Conservation (phyloP, 1,140 invertebrate genomes). For the Pseudomyrmex concolor region DNA sequence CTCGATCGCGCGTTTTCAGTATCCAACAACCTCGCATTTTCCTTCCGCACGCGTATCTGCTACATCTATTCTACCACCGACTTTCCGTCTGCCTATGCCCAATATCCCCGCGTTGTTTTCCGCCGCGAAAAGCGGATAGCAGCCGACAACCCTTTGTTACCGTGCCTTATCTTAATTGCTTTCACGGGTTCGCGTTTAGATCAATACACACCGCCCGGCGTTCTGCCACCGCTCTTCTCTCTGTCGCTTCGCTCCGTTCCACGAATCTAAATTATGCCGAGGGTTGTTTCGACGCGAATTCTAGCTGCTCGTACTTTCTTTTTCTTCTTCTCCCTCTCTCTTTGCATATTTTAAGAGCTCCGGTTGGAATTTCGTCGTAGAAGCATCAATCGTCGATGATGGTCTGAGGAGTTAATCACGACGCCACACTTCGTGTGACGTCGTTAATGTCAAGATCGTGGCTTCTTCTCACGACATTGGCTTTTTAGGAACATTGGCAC, state of each 20-base stretch:
- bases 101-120: slow-evolving; percentile 65
- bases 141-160: slow-evolving; percentile 83
- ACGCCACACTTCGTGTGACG: background rate
- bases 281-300: slow-evolving; percentile 73
- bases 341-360: slow-evolving; percentile 64
- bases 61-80: background rate
- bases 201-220: slow-evolving; percentile 78
- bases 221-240: slow-evolving; percentile 42
- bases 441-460: slow-evolving; percentile 46
- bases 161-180: slow-evolving; percentile 84
- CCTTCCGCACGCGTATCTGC: slow-evolving; percentile 3
- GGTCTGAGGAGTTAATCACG: slow-evolving; percentile 55
- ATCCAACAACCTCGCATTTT: slow-evolving; percentile 21
- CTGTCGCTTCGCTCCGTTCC: slow-evolving; percentile 55
- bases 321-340: background rate
- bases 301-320: slow-evolving; percentile 43
- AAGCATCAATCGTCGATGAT: slow-evolving; percentile 7
- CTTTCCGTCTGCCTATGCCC: slow-evolving; percentile 22
- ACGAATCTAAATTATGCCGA: slow-evolving; percentile 80
- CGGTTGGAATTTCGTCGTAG: slow-evolving; percentile 11
- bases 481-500: background rate
- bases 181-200: slow-evolving; percentile 83
- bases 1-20: background rate
- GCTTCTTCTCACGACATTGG: slow-evolving; percentile 34
- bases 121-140: slow-evolving; percentile 75